phyloP scores from a whole-genome alignment of 2,888 invertebrate genomes.

The Eupithecia tripunctaria region DNA sequence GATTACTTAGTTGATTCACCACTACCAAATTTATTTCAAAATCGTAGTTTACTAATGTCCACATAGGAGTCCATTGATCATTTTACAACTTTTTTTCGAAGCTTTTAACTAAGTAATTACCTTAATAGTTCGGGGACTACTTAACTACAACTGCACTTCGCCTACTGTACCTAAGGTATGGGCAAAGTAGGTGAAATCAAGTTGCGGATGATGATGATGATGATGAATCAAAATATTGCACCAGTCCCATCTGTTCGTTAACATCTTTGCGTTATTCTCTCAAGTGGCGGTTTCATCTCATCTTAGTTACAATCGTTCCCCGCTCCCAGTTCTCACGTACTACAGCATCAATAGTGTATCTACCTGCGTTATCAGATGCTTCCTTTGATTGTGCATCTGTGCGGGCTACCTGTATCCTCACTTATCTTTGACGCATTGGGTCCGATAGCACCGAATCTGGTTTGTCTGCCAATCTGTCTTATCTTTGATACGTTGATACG shows the following conservation, averaged over 20 bases:
- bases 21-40: not conserved
- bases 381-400: conserved; percentile 31
- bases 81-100: too few relatives aligned
- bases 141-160: too few relatives aligned
- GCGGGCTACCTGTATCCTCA: conserved; percentile 23
- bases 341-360: conserved; percentile 48
- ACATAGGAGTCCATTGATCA: not conserved
- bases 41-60: not conserved
- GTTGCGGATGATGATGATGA: not conserved
- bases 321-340: conserved; percentile 51
- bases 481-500: not conserved
- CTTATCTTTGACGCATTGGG: conserved; percentile 20
- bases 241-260: conserved; percentile 13
- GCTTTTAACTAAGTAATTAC: not conserved
- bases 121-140: too few relatives aligned
- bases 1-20: not conserved
- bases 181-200: not conserved
- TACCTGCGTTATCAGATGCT: conserved; percentile 56
- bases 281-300: conserved; percentile 37
- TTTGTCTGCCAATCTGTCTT: conserved; percentile 7
- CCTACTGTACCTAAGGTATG: too few relatives aligned
- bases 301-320: not conserved
- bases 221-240: not conserved
- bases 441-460: not conserved
- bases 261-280: conserved; percentile 22